These are phyloP conservation scores for Orbicella faveolata DNA, from an alignment of 64 coral and sea anemone genomes.

Conservation along the genomic window DNA sequence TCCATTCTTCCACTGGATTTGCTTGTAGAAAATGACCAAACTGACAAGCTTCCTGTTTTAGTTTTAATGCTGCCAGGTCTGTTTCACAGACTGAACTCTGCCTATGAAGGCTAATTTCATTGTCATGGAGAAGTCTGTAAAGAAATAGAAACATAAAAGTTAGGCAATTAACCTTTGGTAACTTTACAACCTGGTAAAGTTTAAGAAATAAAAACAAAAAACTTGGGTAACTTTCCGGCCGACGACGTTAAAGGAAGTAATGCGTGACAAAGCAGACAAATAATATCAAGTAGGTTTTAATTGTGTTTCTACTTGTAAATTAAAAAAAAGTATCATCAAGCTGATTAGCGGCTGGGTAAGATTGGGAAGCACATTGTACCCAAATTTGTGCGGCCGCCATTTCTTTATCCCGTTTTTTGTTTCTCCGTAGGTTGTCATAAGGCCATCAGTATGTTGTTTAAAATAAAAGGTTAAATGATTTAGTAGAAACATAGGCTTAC, in stretches of 20 bases:
- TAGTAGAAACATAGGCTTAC: neutral
- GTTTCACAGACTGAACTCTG: neutral
- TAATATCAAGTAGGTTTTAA: too few species aligned
- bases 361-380: too few species aligned
- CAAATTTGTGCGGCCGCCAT: neutral
- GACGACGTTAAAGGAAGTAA: too few species aligned
- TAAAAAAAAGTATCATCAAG: too few species aligned
- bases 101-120: neutral
- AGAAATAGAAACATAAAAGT: neutral
- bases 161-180: neutral
- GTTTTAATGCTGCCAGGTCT: conserved; percentile 8
- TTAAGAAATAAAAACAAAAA: neutral
- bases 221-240: too few species aligned
- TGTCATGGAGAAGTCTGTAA: conserved; percentile 27
- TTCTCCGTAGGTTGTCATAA: neutral
- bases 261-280: too few species aligned
- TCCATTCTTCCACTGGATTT: conserved; percentile 31
- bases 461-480: too few species aligned
- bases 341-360: too few species aligned
- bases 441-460: too few species aligned
- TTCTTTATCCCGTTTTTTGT: neutral
- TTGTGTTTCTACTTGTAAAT: too few species aligned
- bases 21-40: neutral
- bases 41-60: conserved; percentile 22
- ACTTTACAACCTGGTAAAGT: too few species aligned